Evolutionary conservation across 2,113 vertebrate genomes (phyloP), one percentile per base, ranked within the genome.

Genomic region (Ochotona curzoniae): DNA sequence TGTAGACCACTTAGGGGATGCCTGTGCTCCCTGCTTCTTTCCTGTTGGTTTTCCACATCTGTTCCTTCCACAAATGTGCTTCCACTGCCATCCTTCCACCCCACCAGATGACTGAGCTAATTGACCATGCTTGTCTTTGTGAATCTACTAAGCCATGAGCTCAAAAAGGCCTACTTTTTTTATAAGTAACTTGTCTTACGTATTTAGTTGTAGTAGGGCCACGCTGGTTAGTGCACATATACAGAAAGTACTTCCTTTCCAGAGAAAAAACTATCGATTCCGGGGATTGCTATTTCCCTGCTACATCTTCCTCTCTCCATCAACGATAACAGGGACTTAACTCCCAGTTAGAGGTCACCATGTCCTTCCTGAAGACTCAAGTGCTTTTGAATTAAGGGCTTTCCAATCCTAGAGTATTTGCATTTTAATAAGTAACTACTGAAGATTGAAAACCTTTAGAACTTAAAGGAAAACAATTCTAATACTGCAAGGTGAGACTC

Each of bases 371-470:
- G 67, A 95, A 83, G n/a, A 71, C 47, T 84, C 84, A 87, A 91
- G 51, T 63, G 44, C 5, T 54, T 64, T 81, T 69, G 38, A 85
- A 32, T 87, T 91, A 87, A 93, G 54, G 54, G 38, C 25, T 89
- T 86, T 88, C 38, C 67, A 76, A 32, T 83, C 9, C 12, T 64
- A 49, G 47, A 71, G 26, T 90, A 92, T 94, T 96, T 95, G 88
- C 92, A 92, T 94, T 96, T 96, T 94, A 93, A 93, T 93, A 88
- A 88, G 81, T 17, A 95, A 73, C 82, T 92, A 87, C 35, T 89
- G 87, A 93, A 83, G 76, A 89, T 1, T 89, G 87, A 86, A 93
- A 90, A 88, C 74, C 64, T 90, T 93, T 88, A 93, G 82, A 84
- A 88, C 87, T 93, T 79, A 57, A 82, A 91, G 57, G 47, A 93